Conservation (phyloP, 2,797 vertebrate species). For the Megalops cyprinoides region DNA sequence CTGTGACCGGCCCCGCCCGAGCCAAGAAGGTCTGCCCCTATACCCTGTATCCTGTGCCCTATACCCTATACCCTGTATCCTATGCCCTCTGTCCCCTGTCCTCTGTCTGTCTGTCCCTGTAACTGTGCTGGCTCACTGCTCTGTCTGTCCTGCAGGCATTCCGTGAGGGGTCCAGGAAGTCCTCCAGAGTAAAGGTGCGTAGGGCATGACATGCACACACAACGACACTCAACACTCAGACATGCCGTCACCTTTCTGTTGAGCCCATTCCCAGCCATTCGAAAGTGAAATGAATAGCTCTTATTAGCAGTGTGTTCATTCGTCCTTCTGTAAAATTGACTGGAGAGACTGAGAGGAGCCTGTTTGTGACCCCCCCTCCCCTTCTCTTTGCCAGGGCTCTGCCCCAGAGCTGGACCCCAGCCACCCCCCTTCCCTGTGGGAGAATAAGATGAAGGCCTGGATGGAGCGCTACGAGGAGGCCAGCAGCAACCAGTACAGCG, state of each 20-base stretch:
- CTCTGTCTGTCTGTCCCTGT: neutral
- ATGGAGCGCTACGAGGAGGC: constrained; percentile 99
- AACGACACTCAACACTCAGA: neutral
- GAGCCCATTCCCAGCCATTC: too few species aligned
- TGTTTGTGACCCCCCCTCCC: neutral
- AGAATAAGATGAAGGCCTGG: constrained; percentile 97
- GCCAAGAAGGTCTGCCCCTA: constrained; percentile 87
- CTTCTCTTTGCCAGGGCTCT: constrained; percentile 76
- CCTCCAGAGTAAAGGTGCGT: constrained; percentile 95
- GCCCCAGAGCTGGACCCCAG: constrained; percentile 92
- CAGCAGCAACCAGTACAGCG: constrained; percentile 95
- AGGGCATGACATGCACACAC: too few species aligned
- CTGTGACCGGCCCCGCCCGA: constrained; percentile 78
- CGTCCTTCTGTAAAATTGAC: too few species aligned
- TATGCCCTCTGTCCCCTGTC: neutral
- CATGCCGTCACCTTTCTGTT: too few species aligned
- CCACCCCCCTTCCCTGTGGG: constrained; percentile 92
- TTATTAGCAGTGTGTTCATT: too few species aligned
- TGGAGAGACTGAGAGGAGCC: too few species aligned
- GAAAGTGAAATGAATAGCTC: too few species aligned
- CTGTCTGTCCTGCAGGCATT: constrained; percentile 81
- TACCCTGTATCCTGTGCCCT: neutral
- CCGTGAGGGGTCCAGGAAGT: constrained; percentile 96
- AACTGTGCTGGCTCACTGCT: neutral
- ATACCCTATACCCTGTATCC: too few species aligned